A percentile compares a stretch with the other conserved stretches of the same genome.
Evolutionary conservation across 2,888 invertebrate genomes (phyloP).

Genomic region (Polyommatus icarus): DNA sequence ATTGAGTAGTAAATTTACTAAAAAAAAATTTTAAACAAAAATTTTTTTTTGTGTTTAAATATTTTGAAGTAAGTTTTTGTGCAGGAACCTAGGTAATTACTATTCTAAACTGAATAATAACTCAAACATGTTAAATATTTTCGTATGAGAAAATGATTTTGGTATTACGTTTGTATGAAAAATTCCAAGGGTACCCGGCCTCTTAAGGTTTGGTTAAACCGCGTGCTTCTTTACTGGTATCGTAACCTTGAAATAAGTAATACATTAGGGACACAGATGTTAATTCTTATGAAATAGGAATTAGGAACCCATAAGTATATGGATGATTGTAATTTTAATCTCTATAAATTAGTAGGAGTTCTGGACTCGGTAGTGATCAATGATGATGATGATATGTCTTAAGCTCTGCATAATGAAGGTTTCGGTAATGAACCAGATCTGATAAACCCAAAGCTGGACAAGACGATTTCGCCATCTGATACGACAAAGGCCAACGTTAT

Average conservation of each 20-base stretch:
- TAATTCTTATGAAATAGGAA: background rate
- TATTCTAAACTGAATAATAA: too few species aligned
- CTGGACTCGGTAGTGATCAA: background rate
- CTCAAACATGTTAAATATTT: too few species aligned
- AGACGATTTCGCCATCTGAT: constrained; percentile 11
- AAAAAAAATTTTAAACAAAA: too few species aligned
- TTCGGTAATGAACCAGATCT: background rate
- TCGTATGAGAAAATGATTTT: too few species aligned
- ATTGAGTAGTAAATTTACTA: too few species aligned
- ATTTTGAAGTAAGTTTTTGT: too few species aligned
- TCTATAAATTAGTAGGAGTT: too few species aligned
- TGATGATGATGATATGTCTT: background rate
- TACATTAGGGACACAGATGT: background rate
- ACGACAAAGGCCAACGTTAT: constrained; percentile 8
- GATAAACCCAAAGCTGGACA: constrained; percentile 12
- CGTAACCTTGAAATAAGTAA: background rate
- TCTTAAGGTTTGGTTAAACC: background rate
- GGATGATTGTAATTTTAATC: background rate
- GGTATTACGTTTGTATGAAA: too few species aligned
- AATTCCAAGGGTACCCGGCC: too few species aligned
- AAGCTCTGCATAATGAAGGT: background rate
- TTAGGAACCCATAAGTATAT: background rate
- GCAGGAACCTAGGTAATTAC: too few species aligned
- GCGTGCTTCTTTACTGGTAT: background rate
- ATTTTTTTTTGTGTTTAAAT: too few species aligned